Evolutionary conservation across 2,888 invertebrate genomes (phyloP), one percentile per base, ranked within the genome.

Genomic region (Epistrophe eligans): DNA sequence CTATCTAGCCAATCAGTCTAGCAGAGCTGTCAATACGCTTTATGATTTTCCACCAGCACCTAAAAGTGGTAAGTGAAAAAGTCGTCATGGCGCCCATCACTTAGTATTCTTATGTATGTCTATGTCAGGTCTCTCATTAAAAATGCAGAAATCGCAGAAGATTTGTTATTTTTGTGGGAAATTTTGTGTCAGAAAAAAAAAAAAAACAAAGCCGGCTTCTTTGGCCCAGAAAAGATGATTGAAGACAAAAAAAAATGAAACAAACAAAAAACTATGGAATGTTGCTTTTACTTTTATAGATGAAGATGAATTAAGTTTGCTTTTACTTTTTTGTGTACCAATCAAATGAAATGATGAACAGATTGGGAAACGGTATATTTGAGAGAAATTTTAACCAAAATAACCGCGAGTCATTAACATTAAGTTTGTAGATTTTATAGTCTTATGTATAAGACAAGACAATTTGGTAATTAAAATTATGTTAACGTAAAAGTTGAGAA

Each of bases 1-100:
- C 73, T 93, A 92, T 89, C 90, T 93, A 90, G 92, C 93, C 17
- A 92, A 93, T 89, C 92, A 92, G 77, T 92, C 92, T 28, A 92
- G 91, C 88, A 89, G 91, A 52, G 91, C 91, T 24, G 90, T 91
- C 70, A 92, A 91, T 81, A 91, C 92, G 15, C 83, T 92, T 73
- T 90, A 92, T 74, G 91, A 92, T 89, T 88, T 92, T 84, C 92
- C 92, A 76, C 91, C 92, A 67, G 90, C 92, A 7, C 89, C 90
- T 79, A 92, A 91, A 89, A 91, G 91, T 88, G 92, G 92, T 92
- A 91, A 92, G 92, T 91, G 28, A 52, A 57, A 58, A 71, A 40
- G 32, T 19, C 2, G 2, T 38, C 11, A 17, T 38, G 58, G 11
- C 15, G 13, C 17, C 13, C 58, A 40, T 60, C 40, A 40, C 13